These are phyloP conservation scores for Scaptomyza tumidula DNA, from an alignment of 2,888 invertebrate genomes.

Conservation along the genomic window DNA sequence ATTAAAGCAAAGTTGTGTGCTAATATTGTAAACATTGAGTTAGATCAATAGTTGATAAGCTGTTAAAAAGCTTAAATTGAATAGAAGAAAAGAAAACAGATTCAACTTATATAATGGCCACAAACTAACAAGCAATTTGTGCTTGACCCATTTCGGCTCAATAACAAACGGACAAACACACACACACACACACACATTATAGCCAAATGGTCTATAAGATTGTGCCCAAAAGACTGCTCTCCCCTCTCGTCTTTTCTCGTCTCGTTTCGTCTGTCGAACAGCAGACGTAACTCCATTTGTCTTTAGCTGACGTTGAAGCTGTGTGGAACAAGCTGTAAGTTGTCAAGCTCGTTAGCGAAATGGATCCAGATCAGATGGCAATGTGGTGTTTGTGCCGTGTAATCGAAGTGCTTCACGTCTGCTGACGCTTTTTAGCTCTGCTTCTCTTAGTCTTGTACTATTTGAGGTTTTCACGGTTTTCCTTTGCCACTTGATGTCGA, in stretches of 20 bases:
- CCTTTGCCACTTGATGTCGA: conserved; percentile 4
- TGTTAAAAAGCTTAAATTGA: neutral
- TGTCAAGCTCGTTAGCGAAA: conserved; percentile 46
- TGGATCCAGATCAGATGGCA: conserved; percentile 34
- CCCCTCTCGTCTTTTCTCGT: neutral
- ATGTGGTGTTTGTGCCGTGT: conserved; percentile 15
- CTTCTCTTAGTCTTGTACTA: conserved; percentile 1
- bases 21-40: neutral
- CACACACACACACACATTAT: neutral
- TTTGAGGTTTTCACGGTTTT: neutral
- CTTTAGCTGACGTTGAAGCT: conserved; percentile 32
- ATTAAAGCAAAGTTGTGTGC: neutral
- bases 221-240: neutral
- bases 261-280: conserved; percentile 12
- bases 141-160: neutral
- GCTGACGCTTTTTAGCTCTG: neutral
- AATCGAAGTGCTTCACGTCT: conserved; percentile 29
- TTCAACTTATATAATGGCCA: neutral
- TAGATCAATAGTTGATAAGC: neutral
- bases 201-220: neutral
- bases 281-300: conserved; percentile 35
- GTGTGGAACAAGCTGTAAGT: conserved; percentile 38
- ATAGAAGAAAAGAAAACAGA: neutral
- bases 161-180: neutral
- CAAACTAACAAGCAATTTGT: neutral